A percentile compares a stretch with the other conserved stretches of the same genome.
phyloP scores from a whole-genome alignment of 2,888 invertebrate species.

The Eurytoma californica region DNA sequence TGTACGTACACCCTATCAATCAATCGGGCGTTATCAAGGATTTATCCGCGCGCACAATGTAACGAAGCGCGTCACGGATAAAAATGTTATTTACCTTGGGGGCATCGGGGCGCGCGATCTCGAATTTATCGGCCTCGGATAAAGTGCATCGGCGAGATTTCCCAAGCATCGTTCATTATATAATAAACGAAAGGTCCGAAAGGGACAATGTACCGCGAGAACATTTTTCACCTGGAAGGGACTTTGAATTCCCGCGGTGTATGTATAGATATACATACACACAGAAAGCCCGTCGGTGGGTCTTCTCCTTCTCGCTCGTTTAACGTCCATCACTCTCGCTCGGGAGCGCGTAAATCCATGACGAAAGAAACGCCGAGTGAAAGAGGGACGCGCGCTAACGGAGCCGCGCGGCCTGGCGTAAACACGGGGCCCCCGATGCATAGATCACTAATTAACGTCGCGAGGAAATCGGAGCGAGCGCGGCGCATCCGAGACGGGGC shows the following conservation, averaged over 20 bases:
- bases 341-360: conserved; percentile 27
- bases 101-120: not conserved
- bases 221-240: conserved; percentile 1
- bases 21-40: conserved; percentile 38
- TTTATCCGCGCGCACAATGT: conserved; percentile 1
- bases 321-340: conserved; percentile 42
- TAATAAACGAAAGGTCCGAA: not conserved
- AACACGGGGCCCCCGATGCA: conserved; percentile 9
- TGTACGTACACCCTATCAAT: conserved; percentile 18
- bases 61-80: not conserved
- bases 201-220: not conserved
- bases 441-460: conserved; percentile 53
- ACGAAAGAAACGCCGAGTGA: conserved; percentile 39
- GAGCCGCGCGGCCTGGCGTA: conserved; percentile 2
- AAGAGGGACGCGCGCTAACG: conserved; percentile 31
- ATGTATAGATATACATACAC: not conserved
- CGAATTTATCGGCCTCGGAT: conserved; percentile 2
- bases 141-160: not conserved
- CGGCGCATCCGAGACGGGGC: not conserved
- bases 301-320: conserved; percentile 8
- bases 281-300: not conserved
- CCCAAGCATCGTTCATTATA: conserved; percentile 2
- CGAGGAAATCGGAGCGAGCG: conserved; percentile 49
- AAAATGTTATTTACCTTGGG: conserved; percentile 5
- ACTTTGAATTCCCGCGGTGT: not conserved